These are phyloP conservation scores for Scyliorhinus canicula DNA, from an alignment of 2,797 vertebrate species.

Conservation along the genomic window DNA sequence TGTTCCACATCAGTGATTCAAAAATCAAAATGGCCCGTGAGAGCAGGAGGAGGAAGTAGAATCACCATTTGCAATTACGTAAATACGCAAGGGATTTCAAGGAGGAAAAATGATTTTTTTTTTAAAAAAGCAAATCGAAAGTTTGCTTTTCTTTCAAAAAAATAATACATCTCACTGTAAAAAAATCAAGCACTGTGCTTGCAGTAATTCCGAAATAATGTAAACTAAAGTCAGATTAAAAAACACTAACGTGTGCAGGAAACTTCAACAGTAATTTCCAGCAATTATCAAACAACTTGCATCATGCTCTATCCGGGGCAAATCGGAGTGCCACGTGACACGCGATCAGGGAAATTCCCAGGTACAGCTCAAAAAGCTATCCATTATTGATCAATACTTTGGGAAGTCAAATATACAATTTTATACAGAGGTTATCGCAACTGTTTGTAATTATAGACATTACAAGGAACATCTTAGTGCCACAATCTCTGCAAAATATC, in stretches of 20 bases:
- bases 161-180: constrained; percentile 74
- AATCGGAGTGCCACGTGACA: constrained; percentile 57
- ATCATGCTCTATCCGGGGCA: constrained; percentile 61
- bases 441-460: constrained; percentile 58
- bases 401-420: constrained; percentile 72
- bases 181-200: constrained; percentile 94
- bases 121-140: constrained; percentile 60
- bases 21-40: constrained; percentile 65
- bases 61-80: constrained; percentile 66
- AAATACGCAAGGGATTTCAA: constrained; percentile 66
- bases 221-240: constrained; percentile 71
- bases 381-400: constrained; percentile 68
- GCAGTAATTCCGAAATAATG: constrained; percentile 76
- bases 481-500: constrained; percentile 51
- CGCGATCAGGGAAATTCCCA: constrained; percentile 56
- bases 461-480: constrained; percentile 63
- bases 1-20: constrained; percentile 69
- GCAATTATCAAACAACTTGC: constrained; percentile 62
- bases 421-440: constrained; percentile 63
- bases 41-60: constrained; percentile 56
- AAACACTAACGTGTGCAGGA: constrained; percentile 75
- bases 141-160: constrained; percentile 60
- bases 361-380: constrained; percentile 70
- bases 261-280: constrained; percentile 65
- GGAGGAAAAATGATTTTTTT: constrained; percentile 52